phyloP scores from a whole-genome alignment of 1,140 invertebrate genomes.

The Zaprionus ghesquierei region DNA sequence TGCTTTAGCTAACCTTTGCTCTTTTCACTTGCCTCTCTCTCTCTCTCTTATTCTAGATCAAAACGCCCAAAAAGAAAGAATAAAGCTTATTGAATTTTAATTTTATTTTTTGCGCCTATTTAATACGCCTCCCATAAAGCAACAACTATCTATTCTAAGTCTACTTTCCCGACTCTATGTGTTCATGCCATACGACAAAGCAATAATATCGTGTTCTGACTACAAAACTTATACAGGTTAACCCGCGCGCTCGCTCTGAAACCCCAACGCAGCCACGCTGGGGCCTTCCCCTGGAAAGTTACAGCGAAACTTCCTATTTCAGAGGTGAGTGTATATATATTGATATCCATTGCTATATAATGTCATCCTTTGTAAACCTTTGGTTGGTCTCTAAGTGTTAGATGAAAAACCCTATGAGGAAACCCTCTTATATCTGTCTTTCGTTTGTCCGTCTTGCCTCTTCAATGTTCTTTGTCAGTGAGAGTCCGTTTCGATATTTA shows the following conservation, averaged over 20 bases:
- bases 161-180: slow-evolving; percentile 72
- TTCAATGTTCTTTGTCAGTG: neutral
- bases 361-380: neutral
- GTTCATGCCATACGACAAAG: slow-evolving; percentile 62
- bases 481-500: neutral
- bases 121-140: slow-evolving; percentile 40
- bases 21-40: slow-evolving; percentile 32
- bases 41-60: slow-evolving; percentile 70
- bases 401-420: neutral
- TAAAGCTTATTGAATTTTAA: slow-evolving; percentile 62
- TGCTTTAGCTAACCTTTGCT: slow-evolving; percentile 60
- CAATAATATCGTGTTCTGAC: slow-evolving; percentile 69
- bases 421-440: neutral
- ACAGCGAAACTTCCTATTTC: slow-evolving; percentile 83
- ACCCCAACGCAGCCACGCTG: slow-evolving; percentile 86
- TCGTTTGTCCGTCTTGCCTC: slow-evolving; percentile 4
- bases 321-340: slow-evolving; percentile 87
- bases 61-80: slow-evolving; percentile 82
- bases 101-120: slow-evolving; percentile 57
- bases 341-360: neutral
- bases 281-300: slow-evolving; percentile 82
- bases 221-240: slow-evolving; percentile 84
- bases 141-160: slow-evolving; percentile 44
- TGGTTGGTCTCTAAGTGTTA: neutral
- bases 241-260: slow-evolving; percentile 87